Base-by-base conservation (phyloP, 1,140 invertebrate genomes). In the Zaprionus camerounensis region DNA sequence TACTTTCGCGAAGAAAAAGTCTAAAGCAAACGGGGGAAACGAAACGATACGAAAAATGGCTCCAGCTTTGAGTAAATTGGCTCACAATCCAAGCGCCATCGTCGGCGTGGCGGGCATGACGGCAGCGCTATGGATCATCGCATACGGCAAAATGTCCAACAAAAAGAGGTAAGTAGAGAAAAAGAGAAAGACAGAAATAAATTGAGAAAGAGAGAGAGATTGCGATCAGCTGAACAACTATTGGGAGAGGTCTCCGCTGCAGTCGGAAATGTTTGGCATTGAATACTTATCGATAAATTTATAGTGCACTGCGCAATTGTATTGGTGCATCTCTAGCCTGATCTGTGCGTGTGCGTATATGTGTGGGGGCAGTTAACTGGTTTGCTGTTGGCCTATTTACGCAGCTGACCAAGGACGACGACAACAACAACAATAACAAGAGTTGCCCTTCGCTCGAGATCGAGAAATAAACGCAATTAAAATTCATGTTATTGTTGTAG, bases 51-150 rank as follows among this genome's bases (percentile, higher is more conserved):
- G 31, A 56, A 82, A 69, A 64, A 96, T 95, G 95, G 95, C 95
- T 76, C 95, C 95, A 80, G 93, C 93, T 65, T 91, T 95, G 49
- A 96, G 95, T 91, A 95, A 95, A 93, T 93, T 94, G 77, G 86
- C 94, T 63, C 94, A 93, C 36, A 94, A 93, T 84, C 94, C 93
- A 80, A 94, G 94, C 81, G 91, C 93, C 65, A 93, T 93, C 41
- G 91, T 94, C 62, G 94, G 94, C 64, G 94, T 93, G 20, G 93
- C 94, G 51, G 94, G 94, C 66, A 84, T 95, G 41, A 93, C 93
- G 12, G 93, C 94, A 20, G 92, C 95, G 7, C 76, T 95, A 49
- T 95, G 94, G 94, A 92, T 95, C 28, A 90, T 95, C 24, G 92
- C 93, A 46, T 93, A 92, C 67, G 94, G 93, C 73, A 93, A 91